Base-by-base conservation (phyloP, 1,140 invertebrate species). In the Lethrus apterus region DNA sequence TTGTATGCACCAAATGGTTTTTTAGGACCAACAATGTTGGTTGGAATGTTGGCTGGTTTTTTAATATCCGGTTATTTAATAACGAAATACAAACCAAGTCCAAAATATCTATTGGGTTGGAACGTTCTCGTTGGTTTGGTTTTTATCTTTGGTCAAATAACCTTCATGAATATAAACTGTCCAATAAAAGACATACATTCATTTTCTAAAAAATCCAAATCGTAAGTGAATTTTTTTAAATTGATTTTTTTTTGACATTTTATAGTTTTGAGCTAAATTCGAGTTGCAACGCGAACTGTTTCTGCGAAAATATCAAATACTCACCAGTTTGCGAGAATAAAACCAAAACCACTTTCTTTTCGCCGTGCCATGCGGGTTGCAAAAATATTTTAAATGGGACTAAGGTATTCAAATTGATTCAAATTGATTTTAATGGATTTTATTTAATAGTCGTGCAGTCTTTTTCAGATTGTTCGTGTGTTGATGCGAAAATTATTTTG, bases 351-450 rank as follows among this genome's bases (percentile, higher is more conserved):
- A 81, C 77, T 3, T 84, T 77, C 53, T 82, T 82, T 50, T 83
- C 80, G 1, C 75, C 81, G 4, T 84, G 82, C 56, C 79, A 83
- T 59, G 81, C 81, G 29, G 82, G 82, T 5, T 84, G 82, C 57
- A 66, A 68, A 23, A 56, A 55, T 2, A 47, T 42, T 13, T 48
- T 57, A 15, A 48, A 55, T 56, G 52, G 48, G 26, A 52, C 54
- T 2, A 29, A 73, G 66, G 51, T 13, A 11, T 9, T 33, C 18
- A 33, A 33, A 17, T 13, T 33, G 18, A n/a, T 33, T 13, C 13
- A 17, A 33, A 33, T 0, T 8, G 3, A 4, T 7, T 17, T 33
- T 33, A 5, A 4, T 11, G 8, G 15, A 33, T 17, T 33, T 33
- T 33, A 1, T 33, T 4, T 14, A 33, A 33, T 17, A 14, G 15